Conservation (phyloP, 2,797 vertebrate genomes). For the Onychomys leucogaster region DNA sequence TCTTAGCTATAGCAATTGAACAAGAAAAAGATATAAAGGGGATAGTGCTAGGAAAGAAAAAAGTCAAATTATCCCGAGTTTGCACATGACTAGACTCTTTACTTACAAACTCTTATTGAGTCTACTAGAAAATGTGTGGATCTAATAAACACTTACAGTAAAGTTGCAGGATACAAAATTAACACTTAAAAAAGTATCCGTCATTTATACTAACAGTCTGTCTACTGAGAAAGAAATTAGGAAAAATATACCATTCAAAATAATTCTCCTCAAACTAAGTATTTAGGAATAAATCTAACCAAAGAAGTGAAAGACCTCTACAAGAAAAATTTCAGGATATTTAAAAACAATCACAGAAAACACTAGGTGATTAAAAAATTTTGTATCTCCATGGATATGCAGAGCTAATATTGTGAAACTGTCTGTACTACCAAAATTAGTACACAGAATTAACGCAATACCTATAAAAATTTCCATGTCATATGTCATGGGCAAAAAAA, state of each 20-base stretch:
- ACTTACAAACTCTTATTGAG: too few species aligned
- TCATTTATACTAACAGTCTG: not conserved
- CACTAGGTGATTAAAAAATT: not conserved
- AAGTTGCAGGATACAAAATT: not conserved
- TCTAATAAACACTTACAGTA: not conserved
- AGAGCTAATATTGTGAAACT: not conserved
- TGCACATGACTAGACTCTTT: not conserved
- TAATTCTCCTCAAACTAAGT: not conserved
- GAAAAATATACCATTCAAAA: not conserved
- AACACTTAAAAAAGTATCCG: not conserved
- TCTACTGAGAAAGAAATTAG: not conserved
- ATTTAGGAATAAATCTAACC: not conserved
- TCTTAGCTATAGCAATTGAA: not conserved
- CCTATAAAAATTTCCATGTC: not conserved
- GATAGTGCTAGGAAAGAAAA: not conserved
- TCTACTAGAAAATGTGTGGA: not conserved
- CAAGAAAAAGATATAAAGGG: not conserved
- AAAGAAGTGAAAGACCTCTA: not conserved
- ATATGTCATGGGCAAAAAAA: not conserved
- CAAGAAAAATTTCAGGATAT: not conserved
- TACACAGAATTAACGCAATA: not conserved
- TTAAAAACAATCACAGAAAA: not conserved
- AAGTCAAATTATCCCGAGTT: not conserved
- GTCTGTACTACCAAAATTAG: not conserved
- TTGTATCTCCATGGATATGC: not conserved